phyloP scores from a whole-genome alignment of 2,797 vertebrate species.

The Pipistrellus nathusii region DNA sequence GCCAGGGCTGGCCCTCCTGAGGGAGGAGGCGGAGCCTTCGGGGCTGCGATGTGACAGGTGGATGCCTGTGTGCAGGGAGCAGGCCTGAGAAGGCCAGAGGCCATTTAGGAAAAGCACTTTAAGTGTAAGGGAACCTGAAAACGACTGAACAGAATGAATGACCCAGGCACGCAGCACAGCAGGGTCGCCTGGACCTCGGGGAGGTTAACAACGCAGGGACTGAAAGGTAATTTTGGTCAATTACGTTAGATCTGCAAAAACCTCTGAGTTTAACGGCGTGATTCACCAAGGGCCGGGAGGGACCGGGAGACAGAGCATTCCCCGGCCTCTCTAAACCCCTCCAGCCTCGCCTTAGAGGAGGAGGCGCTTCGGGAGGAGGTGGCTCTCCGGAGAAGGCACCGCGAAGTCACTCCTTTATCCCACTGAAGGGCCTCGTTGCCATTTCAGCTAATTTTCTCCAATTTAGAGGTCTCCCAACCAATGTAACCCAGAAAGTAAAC shows the following conservation, averaged over 20 bases:
- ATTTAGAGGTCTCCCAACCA: neutral
- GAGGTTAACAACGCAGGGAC: neutral
- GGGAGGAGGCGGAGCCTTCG: neutral
- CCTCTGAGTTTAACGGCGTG: neutral
- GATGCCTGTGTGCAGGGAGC: neutral
- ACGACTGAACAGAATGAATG: neutral
- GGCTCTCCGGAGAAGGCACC: accelerated
- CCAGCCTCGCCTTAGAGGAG: neutral
- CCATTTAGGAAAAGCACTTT: neutral
- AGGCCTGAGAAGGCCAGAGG: neutral
- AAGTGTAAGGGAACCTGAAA: neutral
- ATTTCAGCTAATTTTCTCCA: neutral
- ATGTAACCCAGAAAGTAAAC: neutral
- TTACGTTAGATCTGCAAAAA: neutral
- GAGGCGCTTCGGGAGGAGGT: neutral
- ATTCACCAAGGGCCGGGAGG: neutral
- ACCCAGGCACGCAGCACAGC: accelerated
- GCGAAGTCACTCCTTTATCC: neutral
- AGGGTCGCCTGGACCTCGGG: neutral
- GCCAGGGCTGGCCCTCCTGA: neutral
- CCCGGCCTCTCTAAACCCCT: neutral
- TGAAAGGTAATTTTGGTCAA: neutral
- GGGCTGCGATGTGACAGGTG: neutral
- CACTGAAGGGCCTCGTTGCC: neutral
- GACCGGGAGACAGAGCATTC: accelerated